Evolutionary conservation across 2,888 invertebrate genomes (phyloP), one percentile per base, ranked within the genome.

Genomic region (Brachyptera risi): DNA sequence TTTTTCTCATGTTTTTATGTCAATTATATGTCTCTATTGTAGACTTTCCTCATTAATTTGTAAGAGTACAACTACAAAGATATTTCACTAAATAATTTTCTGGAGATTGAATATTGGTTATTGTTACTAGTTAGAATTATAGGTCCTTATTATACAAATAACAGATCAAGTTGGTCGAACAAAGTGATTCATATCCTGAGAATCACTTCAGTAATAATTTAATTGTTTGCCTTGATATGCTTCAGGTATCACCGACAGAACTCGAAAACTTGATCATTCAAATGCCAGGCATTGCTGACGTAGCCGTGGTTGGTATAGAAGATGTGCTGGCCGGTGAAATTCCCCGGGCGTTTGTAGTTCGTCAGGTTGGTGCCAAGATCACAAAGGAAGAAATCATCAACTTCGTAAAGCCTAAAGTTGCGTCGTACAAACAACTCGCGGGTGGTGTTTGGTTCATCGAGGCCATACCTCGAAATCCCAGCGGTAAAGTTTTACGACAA

Each of bases 241-340:
- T 77, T 47, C 71, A 91, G 89, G 92, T 92, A 26, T 88, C 92
- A 0, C 92, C 92, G 21, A 90, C 92, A 1, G 92, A 93, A 76
- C 74, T 92, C 61, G 92, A 93, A 75, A 87, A 84, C 66, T 72
- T 92, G 4, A 80, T 92, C 42, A 79, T 88, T 72, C 84, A 87
- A 71, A 80, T 84, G 65, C 83, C 85, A 0, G 84, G 83, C 62
- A 84, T 92, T 11, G 81, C 81, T 0, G 92, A 92, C 71, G 89
- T 84, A 1, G 91, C 90, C 0, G 91, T 92, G 0, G 85, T 92
- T 9, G 91, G 90, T 1, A 78, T 88, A 19, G 84, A 87, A 0
- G 84, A 90, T 69, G 76, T 82, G 0, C 70, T 82, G 21, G 83
- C 85, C 0, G 91, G 90, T 0, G 90, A 91, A 77, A 73, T 90